Percentiles rank a stretch among this genome's conserved stretches.
phyloP scores from a whole-genome alignment of 2,888 invertebrate species.

The Drosophila antonietae region DNA sequence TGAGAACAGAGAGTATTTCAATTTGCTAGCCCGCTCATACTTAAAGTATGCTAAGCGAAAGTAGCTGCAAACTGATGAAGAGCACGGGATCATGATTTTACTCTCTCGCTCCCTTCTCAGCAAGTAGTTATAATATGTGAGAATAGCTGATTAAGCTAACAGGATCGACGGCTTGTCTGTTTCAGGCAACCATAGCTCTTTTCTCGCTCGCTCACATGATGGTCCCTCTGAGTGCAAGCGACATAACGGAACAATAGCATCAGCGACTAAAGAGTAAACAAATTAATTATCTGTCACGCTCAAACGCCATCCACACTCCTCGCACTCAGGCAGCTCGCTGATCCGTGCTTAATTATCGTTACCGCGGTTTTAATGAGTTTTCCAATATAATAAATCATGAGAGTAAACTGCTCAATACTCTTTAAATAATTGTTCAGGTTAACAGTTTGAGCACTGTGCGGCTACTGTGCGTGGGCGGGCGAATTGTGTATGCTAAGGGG shows the following conservation, averaged over 20 bases:
- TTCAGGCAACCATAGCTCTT: not conserved
- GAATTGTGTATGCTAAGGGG: conserved; percentile 1
- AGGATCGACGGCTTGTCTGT: not conserved
- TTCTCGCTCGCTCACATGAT: not conserved
- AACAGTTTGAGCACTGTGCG: conserved; percentile 27
- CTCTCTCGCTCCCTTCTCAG: not conserved
- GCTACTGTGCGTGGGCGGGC: conserved; percentile 31
- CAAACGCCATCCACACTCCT: conserved; percentile 2
- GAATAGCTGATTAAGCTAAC: not conserved
- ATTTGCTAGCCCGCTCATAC: not conserved
- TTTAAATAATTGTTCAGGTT: conserved; percentile 12
- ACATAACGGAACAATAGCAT: conserved; percentile 2
- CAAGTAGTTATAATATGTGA: too few relatives aligned
- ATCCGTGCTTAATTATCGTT: conserved; percentile 7
- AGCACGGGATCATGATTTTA: not conserved
- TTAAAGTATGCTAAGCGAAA: too few relatives aligned
- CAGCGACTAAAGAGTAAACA: conserved; percentile 1
- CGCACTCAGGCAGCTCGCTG: conserved; percentile 8
- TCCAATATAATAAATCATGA: conserved; percentile 9
- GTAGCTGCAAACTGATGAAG: not conserved
- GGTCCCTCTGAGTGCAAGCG: not conserved
- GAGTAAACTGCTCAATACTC: conserved; percentile 6
- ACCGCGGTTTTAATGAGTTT: conserved; percentile 13
- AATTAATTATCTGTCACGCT: conserved; percentile 23
- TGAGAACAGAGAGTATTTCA: not conserved